Evolutionary conservation across 2,113 vertebrate genomes (phyloP), one percentile per base, ranked within the genome.

Genomic region (Irena cyanogastra): DNA sequence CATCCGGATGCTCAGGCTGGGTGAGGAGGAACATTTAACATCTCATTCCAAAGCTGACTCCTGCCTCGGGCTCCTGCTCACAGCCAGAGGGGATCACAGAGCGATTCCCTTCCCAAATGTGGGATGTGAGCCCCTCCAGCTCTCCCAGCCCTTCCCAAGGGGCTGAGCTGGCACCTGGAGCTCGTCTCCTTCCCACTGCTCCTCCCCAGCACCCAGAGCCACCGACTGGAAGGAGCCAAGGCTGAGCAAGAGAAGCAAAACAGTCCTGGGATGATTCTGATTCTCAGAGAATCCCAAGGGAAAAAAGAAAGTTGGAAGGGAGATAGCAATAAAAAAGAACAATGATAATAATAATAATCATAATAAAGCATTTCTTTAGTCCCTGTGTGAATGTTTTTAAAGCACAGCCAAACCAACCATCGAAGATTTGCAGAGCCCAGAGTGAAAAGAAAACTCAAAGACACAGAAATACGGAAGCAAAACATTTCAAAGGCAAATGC

Each of bases 1-100:
- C 1, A 0, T n/a, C 64, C 6, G 16, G 28, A 37, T 26, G 11
- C 26, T 28, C 30, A 2, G 1, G 17, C 3, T 28, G 65, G 23
- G 11, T 11, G 15, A 5, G 39, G 11, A 23, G 27, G 7, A 64
- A 4, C 10, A 1, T 20, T 28, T 5, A 8, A 20, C 5, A 0
- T 10, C 19, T 23, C 39, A 3, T 35, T 6, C 65, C 54, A 61
- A 39, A 80, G 47, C 20, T 61, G 61, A 60, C 19, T 30, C 56
- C 66, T 56, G 16, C 52, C 45, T 50, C 5, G 0, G 9, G 35
- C 59, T 53, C 65, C 71, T 41, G 10, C 54, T 49, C 30, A 39
- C 50, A 65, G 54, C 39, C 33, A 10, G 56, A 66, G 72, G 20
- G 57, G 33, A 42, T 39, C 56, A 13, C 54, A 28, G 27, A 31